phyloP scores from a whole-genome alignment of 2,797 vertebrate genomes.

The Sternotherus odoratus region DNA sequence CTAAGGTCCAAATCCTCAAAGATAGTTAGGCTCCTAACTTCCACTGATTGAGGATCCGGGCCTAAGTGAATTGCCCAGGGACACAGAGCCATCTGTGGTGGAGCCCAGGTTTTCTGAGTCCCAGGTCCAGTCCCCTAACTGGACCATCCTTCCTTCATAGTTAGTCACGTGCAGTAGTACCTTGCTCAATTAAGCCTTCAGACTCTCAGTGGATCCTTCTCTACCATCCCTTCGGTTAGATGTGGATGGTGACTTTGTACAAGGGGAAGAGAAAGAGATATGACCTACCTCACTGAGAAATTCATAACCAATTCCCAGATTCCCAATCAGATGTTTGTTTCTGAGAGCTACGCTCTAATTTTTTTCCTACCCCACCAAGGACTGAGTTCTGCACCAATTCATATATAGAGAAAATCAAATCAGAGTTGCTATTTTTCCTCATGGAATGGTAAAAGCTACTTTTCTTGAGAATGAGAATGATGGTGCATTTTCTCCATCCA shows the following conservation, averaged over 20 bases:
- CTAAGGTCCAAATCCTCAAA: neutral
- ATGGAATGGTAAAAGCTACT: neutral
- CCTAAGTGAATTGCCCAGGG: neutral
- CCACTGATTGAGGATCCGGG: neutral
- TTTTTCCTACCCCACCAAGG: neutral
- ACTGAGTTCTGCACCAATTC: neutral
- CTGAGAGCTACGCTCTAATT: fast-evolving
- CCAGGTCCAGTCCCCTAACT: conserved; percentile 6
- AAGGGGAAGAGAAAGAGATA: too few species aligned
- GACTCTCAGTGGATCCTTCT: neutral
- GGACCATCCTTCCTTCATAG: neutral
- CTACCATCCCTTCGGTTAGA: neutral
- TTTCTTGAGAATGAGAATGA: neutral
- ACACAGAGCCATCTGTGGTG: neutral
- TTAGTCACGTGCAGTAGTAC: neutral
- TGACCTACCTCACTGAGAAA: neutral
- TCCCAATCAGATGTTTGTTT: neutral
- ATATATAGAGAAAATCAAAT: neutral
- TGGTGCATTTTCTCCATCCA: neutral
- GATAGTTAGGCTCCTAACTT: neutral
- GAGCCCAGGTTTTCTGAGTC: neutral
- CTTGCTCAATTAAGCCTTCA: neutral
- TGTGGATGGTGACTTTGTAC: too few species aligned
- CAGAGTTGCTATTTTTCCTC: neutral
- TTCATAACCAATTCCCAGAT: neutral